Percentiles rank a stretch among this genome's conserved stretches.
These are phyloP conservation scores for Ceuthmochares aereus DNA, from an alignment of 2,113 vertebrate species.

Conservation along the genomic window DNA sequence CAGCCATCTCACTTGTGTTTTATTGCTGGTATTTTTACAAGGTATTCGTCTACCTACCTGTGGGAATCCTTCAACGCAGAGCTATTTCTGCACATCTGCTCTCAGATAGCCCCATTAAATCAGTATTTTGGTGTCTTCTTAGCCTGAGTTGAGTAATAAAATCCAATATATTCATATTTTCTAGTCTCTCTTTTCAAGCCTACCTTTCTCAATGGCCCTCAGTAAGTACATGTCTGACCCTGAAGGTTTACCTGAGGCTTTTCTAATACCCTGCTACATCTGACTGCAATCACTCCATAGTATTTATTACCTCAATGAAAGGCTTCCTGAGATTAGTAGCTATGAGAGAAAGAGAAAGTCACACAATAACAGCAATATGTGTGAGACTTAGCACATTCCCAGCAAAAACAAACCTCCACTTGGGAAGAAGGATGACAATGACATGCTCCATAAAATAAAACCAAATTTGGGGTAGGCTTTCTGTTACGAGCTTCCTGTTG, in stretches of 20 bases:
- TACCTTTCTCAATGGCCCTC: background rate
- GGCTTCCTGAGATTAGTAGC: background rate
- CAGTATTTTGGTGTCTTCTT: background rate
- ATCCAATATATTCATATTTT: background rate
- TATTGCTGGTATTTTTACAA: slow-evolving; percentile 45
- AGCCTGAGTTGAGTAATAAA: slow-evolving; percentile 8
- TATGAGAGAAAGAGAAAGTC: background rate
- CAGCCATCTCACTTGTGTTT: background rate
- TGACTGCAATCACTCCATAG: background rate
- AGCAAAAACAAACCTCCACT: background rate
- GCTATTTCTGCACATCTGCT: slow-evolving; percentile 1
- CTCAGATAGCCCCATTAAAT: background rate
- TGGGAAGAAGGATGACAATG: background rate
- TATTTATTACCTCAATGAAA: slow-evolving; percentile 7
- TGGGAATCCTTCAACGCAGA: slow-evolving; percentile 29
- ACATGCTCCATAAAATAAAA: background rate
- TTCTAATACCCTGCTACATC: background rate
- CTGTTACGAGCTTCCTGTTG: background rate
- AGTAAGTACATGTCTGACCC: background rate
- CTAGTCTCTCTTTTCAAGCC: slow-evolving; percentile 19
- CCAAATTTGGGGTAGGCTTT: background rate
- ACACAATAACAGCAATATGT: background rate
- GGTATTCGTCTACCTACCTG: slow-evolving; percentile 28
- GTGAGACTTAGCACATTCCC: background rate
- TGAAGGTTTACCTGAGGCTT: background rate